phyloP scores from a whole-genome alignment of 2,888 invertebrate genomes.

The Oligia latruncula region DNA sequence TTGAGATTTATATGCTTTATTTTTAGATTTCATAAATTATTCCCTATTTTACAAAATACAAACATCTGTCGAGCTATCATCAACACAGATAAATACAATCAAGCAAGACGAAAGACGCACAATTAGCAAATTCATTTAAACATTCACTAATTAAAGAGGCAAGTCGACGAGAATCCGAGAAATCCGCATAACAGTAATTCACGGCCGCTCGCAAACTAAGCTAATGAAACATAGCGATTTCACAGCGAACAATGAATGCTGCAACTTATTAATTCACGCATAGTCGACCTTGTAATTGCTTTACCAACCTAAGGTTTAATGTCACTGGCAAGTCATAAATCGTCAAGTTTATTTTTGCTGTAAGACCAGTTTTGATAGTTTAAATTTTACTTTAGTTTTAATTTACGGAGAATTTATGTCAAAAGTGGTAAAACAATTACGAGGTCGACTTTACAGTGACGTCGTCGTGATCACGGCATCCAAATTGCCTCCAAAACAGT shows the following conservation, averaged over 20 bases:
- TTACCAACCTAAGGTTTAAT: neutral
- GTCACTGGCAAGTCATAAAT: neutral
- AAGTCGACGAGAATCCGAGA: constrained; percentile 41
- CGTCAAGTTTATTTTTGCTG: neutral
- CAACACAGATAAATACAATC: neutral
- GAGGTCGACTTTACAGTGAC: neutral
- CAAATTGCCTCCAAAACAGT: constrained; percentile 11
- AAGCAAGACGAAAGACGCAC: constrained; percentile 16
- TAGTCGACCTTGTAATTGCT: neutral
- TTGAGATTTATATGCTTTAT: neutral
- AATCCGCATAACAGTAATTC: constrained; percentile 55
- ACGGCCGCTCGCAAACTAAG: constrained; percentile 26
- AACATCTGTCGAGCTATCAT: neutral
- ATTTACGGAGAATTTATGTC: neutral
- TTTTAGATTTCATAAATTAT: neutral
- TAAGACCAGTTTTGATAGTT: neutral
- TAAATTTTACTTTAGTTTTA: neutral
- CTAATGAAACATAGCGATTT: constrained; percentile 46
- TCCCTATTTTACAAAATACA: neutral
- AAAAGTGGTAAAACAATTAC: neutral
- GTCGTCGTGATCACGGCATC: constrained; percentile 3
- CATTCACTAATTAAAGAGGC: constrained; percentile 47
- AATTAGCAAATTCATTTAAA: constrained; percentile 42
- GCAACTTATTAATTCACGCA: constrained; percentile 35
- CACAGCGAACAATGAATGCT: constrained; percentile 43